These are phyloP conservation scores for Apogon talboti DNA, from an alignment of 2,797 vertebrate genomes.

Conservation along the genomic window DNA sequence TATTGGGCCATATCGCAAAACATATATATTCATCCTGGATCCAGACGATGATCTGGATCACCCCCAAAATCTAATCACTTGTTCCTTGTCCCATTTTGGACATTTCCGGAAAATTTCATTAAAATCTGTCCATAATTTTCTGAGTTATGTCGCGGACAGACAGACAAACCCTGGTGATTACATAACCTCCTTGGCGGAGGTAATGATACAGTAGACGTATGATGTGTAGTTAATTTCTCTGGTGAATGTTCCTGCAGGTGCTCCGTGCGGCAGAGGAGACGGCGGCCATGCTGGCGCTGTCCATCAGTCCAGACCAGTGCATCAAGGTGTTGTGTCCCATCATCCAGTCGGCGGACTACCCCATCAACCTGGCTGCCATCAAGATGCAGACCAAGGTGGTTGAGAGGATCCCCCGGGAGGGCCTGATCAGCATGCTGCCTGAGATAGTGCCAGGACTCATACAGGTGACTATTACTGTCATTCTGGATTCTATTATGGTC, in stretches of 20 bases:
- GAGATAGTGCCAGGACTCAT: slow-evolving; percentile 97
- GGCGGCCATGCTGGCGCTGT: slow-evolving; percentile 92
- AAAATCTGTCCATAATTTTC: too few species aligned
- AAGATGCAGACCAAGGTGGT: slow-evolving; percentile 98
- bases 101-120: too few species aligned
- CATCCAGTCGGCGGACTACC: slow-evolving; percentile 97
- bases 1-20: too few species aligned
- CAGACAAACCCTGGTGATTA: too few species aligned
- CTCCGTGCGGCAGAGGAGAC: slow-evolving; percentile 95
- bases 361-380: slow-evolving; percentile 96
- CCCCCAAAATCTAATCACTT: too few species aligned
- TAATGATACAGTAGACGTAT: not conserved
- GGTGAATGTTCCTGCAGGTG: slow-evolving; percentile 81
- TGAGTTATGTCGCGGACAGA: too few species aligned
- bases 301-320: slow-evolving; percentile 96
- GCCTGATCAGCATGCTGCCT: slow-evolving; percentile 88
- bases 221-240: not conserved
- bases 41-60: too few species aligned
- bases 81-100: too few species aligned
- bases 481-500: too few species aligned
- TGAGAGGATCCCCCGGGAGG: slow-evolving; percentile 91
- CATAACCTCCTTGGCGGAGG: too few species aligned
- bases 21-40: too few species aligned
- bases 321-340: slow-evolving; percentile 98
- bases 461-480: slow-evolving; percentile 83